Evolutionary conservation across 1,140 invertebrate genomes (phyloP), one percentile per base, ranked within the genome.

Genomic region (Trinorchestia longiramus): DNA sequence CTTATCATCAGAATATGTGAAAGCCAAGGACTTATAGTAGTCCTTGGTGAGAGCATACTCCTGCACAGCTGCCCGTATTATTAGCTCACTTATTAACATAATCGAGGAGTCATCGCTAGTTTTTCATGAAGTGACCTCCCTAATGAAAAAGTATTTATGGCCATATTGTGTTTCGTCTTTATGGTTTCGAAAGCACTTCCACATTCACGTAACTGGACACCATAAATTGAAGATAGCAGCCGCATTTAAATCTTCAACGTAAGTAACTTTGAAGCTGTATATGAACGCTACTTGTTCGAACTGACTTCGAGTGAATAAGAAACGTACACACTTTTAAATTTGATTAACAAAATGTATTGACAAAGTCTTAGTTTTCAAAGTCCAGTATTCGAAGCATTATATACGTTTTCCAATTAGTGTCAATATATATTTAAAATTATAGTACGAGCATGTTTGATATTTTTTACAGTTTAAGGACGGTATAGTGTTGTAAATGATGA

Each of bases 141-240:
- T 42, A 90, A 90, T 90, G 1, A 44, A 11, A 19, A 47, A 40
- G 19, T 11, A 40, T 94, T 94, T 94, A 47, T 45, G 44, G 6
- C 44, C 40, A 15, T 94, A 44, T 94, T 94, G 92, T 47, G 92
- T 19, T 43, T 42, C 36, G 45, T 43, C 43, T 94, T 47, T 94
- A 94, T 45, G 92, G 19, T 6, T 94, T 94, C 36, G 23, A 45
- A 8, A 47, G 45, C 92, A 94, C 36, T 40, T 43, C 17, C 40
- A 36, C 43, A 94, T 43, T 47, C 47, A 43, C 43, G 43, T 94
- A 6, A 11, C 36, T 43, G 41, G 23, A 40, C 3, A 40, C 92
- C 44, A 94, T 94, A 94, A 94, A 47, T 94, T 45, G 36, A n/a
- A 94, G 92, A 47, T 47, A 94, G 19, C 43, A 90, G n/a, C 62